These are phyloP conservation scores for Montipora efflorescens DNA, from an alignment of 64 coral and sea anemone species.

Conservation along the genomic window DNA sequence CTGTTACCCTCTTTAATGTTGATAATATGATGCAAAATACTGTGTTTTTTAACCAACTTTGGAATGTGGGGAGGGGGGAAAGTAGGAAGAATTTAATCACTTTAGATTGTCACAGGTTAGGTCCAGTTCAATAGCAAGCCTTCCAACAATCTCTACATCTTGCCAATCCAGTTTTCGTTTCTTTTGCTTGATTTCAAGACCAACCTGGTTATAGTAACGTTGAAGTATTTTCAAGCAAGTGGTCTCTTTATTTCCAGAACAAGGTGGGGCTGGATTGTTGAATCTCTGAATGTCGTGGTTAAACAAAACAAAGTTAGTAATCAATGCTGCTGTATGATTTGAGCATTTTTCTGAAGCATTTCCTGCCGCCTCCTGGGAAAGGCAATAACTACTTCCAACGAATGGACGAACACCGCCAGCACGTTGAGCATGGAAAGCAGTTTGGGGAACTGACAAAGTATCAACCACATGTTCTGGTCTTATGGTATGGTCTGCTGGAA, in stretches of 20 bases:
- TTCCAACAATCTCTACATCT: slow-evolving; percentile 17
- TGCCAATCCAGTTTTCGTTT: slow-evolving; percentile 22
- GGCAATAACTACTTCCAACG: slow-evolving; percentile 25
- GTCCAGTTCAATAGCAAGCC: slow-evolving; percentile 3
- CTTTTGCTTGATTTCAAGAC: slow-evolving; percentile 7
- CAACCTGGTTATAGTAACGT: slow-evolving; percentile 24
- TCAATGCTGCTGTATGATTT: background rate
- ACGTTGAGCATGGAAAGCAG: slow-evolving; percentile 19
- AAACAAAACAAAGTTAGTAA: slow-evolving; percentile 30
- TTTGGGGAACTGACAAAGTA: slow-evolving; percentile 32
- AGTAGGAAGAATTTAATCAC: no score
- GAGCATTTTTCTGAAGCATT: slow-evolving; percentile 6
- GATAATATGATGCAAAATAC: no score
- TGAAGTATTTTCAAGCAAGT: slow-evolving; percentile 44
- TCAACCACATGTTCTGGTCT: slow-evolving; percentile 12
- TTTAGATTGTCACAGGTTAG: background rate
- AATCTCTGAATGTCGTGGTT: slow-evolving; percentile 51
- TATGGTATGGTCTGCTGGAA: slow-evolving; percentile 21
- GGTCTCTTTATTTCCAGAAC: background rate
- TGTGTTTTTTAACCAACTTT: no score
- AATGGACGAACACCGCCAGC: background rate
- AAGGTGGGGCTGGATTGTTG: background rate
- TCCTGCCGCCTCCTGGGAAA: slow-evolving; percentile 33
- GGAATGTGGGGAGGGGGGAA: no score
- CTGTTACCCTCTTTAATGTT: no score